A percentile compares a stretch with the other conserved stretches of the same genome.
phyloP scores from a whole-genome alignment of 2,113 vertebrate genomes.

The Ranitomeya variabilis region DNA sequence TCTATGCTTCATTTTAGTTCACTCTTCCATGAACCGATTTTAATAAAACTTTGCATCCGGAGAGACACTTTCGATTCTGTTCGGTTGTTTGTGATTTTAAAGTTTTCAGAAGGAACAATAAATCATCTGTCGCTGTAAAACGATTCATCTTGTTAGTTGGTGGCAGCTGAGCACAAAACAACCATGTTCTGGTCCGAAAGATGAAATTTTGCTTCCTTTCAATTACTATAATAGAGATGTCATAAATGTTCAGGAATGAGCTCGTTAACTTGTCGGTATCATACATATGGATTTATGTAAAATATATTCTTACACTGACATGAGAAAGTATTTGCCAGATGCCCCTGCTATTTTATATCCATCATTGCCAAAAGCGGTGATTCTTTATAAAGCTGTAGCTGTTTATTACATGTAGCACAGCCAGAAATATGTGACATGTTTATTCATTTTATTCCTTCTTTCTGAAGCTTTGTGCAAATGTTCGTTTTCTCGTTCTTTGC shows the following conservation, averaged over 20 bases:
- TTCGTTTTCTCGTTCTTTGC: background rate
- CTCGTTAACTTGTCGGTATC: background rate
- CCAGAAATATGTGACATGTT: background rate
- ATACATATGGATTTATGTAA: background rate
- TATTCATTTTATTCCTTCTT: background rate
- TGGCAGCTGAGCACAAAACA: constrained; percentile 40
- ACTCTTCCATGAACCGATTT: constrained; percentile 49
- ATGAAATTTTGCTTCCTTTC: constrained; percentile 13
- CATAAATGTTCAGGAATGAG: background rate
- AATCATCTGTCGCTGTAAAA: constrained; percentile 29
- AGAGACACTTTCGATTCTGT: constrained; percentile 28
- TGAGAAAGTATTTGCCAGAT: background rate
- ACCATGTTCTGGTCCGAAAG: background rate
- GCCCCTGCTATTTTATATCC: background rate
- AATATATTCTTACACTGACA: background rate
- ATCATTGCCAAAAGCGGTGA: background rate
- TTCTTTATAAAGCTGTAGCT: background rate
- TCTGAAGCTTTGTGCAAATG: background rate
- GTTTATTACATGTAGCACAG: background rate
- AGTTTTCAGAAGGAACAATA: constrained; percentile 46
- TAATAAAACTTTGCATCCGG: constrained; percentile 45
- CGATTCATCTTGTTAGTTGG: constrained; percentile 31
- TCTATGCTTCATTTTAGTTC: constrained; percentile 48
- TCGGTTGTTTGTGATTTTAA: constrained; percentile 22
- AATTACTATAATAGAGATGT: constrained; percentile 27